Conservation (phyloP, 1,140 invertebrate genomes). For the Bombus waltoni region DNA sequence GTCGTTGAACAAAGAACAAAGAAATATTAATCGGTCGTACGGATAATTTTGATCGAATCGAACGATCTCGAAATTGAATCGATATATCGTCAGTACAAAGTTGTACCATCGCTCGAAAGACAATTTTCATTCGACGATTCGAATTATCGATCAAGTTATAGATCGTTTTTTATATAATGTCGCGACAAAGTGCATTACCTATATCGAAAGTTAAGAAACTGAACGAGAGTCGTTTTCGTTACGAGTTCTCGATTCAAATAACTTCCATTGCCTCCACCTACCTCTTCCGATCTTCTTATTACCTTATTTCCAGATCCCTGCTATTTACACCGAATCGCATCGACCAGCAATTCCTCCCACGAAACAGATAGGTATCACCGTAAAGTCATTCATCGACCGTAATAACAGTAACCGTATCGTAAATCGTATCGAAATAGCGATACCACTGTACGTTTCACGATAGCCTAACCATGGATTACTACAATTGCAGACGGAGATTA, state of each 20-base stretch:
- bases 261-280: not conserved
- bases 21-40: not conserved
- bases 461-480: not conserved
- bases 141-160: not conserved
- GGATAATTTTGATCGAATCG: not conserved
- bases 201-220: not conserved
- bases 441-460: not conserved
- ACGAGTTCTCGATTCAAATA: not conserved
- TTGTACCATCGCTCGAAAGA: not conserved
- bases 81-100: not conserved
- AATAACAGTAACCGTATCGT: not conserved
- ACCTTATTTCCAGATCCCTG: not conserved
- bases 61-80: too few species aligned
- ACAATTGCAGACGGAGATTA: constrained; percentile 88
- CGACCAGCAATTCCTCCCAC: not conserved
- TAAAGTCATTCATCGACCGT: not conserved
- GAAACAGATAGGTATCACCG: not conserved
- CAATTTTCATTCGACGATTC: not conserved
- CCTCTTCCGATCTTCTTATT: not conserved
- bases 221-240: not conserved
- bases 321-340: not conserved
- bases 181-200: not conserved
- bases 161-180: not conserved
- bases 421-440: not conserved
- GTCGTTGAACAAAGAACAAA: too few species aligned